Percentiles rank a stretch among this genome's conserved stretches.
Conservation (phyloP, 1,140 invertebrate species). For the Drosophila setifemur region DNA sequence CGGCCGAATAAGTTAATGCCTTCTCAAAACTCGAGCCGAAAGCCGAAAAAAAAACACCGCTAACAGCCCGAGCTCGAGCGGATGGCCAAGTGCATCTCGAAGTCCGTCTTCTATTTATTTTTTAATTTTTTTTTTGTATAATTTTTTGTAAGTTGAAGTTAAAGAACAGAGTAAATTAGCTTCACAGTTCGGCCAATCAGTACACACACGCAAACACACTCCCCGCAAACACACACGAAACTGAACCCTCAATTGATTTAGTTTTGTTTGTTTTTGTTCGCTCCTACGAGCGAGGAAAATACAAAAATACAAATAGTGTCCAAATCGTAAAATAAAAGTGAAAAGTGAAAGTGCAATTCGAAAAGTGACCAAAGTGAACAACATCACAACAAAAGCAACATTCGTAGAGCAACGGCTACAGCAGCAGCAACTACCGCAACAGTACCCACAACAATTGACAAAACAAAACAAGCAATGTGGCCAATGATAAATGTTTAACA, state of each 20-base stretch:
- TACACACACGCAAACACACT: constrained; percentile 10
- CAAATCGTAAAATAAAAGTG: constrained; percentile 55
- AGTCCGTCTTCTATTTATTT: background rate
- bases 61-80: background rate
- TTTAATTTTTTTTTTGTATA: constrained; percentile 9
- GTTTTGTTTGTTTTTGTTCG: constrained; percentile 5
- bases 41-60: constrained; percentile 15
- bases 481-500: constrained; percentile 6
- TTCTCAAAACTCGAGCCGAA: background rate
- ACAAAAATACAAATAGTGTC: constrained; percentile 31
- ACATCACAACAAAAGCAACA: constrained; percentile 30
- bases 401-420: background rate
- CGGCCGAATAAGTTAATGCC: constrained; percentile 11
- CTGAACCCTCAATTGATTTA: constrained; percentile 41
- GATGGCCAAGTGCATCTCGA: background rate
- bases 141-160: background rate
- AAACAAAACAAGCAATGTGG: constrained; percentile 7
- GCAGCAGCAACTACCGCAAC: background rate
- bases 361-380: constrained; percentile 39
- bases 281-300: constrained; percentile 5
- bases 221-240: background rate
- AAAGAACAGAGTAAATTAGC: too few relatives aligned
- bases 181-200: background rate
- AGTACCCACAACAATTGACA: background rate
- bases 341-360: constrained; percentile 76